Evolutionary conservation across 2,888 invertebrate genomes (phyloP).

Genomic region (Hyposoter dolosus): DNA sequence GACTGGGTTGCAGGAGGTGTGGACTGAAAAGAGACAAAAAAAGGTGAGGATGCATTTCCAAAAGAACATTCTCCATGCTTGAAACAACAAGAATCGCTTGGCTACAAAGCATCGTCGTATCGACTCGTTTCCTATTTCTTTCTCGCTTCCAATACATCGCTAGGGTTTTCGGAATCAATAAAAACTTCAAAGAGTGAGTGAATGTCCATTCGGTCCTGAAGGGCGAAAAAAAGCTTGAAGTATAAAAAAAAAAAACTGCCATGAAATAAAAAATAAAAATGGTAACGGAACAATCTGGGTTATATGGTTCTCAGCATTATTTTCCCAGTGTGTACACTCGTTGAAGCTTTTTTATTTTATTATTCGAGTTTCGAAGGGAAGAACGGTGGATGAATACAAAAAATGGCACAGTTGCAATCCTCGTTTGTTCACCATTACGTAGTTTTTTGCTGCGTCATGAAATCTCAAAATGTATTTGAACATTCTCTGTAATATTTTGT

Average conservation of each 20-base stretch:
- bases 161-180: slow-evolving; percentile 16
- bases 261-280: background rate
- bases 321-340: background rate
- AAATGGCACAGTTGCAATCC: background rate
- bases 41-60: slow-evolving; percentile 38
- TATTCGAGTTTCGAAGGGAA: background rate
- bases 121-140: slow-evolving; percentile 13
- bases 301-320: background rate
- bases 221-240: slow-evolving; percentile 6
- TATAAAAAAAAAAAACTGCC: background rate
- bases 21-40: slow-evolving; percentile 4
- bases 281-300: slow-evolving; percentile 2
- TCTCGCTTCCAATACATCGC: slow-evolving; percentile 1
- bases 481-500: background rate
- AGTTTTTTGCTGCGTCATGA: background rate
- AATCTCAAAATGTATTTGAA: background rate
- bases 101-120: slow-evolving; percentile 28
- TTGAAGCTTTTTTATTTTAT: background rate
- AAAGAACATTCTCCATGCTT: slow-evolving; percentile 13
- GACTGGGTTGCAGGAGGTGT: slow-evolving; percentile 1
- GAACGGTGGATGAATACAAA: background rate
- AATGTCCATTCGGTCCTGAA: slow-evolving; percentile 3
- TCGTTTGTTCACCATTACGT: background rate
- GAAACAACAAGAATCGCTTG: slow-evolving; percentile 12
- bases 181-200: slow-evolving; percentile 32